Percentiles rank a stretch among this genome's conserved stretches.
These are phyloP conservation scores for Aptenodytes patagonicus DNA, from an alignment of 2,113 vertebrate genomes.

Conservation along the genomic window DNA sequence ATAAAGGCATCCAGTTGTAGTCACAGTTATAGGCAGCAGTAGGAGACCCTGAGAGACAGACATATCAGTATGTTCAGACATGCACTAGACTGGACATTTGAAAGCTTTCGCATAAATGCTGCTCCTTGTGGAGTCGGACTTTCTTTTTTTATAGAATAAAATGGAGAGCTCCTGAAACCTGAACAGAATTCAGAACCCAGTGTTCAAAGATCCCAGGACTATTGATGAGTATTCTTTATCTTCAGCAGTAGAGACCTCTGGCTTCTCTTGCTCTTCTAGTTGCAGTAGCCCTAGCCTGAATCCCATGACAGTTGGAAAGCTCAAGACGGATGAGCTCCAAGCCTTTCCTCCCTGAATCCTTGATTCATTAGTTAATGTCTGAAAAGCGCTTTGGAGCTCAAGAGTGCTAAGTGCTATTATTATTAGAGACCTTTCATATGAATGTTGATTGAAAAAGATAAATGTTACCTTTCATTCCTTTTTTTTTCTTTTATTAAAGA, in stretches of 20 bases:
- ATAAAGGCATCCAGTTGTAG: background rate
- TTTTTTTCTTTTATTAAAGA: background rate
- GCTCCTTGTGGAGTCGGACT: background rate
- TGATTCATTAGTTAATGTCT: slow-evolving; percentile 51
- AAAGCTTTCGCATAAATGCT: background rate
- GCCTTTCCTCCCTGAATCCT: background rate
- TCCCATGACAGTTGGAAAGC: background rate
- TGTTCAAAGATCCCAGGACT: background rate
- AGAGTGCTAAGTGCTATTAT: slow-evolving; percentile 53
- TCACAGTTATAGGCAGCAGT: background rate
- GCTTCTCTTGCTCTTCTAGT: background rate
- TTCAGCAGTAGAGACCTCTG: background rate
- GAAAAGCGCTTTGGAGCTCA: slow-evolving; percentile 47
- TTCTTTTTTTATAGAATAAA: background rate
- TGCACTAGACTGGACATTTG: background rate
- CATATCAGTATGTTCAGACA: background rate
- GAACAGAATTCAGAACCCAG: background rate
- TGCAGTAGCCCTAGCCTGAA: background rate
- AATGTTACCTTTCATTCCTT: slow-evolving; percentile 30
- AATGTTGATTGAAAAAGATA: slow-evolving; percentile 32
- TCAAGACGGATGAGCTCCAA: slow-evolving; percentile 13
- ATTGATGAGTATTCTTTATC: background rate
- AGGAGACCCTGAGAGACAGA: background rate
- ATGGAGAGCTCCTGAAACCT: background rate
- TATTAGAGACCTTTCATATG: slow-evolving; percentile 36